phyloP scores from a whole-genome alignment of 2,797 vertebrate genomes.

The Notoglanidium macrostoma region DNA sequence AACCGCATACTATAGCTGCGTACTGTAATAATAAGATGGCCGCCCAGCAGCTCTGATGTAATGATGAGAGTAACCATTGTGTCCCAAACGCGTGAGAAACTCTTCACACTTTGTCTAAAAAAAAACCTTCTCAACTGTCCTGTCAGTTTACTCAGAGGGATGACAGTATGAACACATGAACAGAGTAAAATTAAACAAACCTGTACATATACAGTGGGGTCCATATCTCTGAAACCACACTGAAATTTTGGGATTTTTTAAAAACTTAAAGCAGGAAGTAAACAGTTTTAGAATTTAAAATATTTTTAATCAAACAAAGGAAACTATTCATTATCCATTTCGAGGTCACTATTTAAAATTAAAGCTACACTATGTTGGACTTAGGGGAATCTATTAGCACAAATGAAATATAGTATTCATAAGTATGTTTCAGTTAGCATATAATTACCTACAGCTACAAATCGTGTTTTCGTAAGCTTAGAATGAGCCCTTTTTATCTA shows the following conservation, averaged over 20 bases:
- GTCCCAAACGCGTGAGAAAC: not conserved
- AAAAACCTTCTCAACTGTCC: too few relatives aligned
- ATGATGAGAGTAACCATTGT: constrained; percentile 54
- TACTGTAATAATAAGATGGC: constrained; percentile 45
- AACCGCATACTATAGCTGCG: not conserved
- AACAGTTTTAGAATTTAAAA: too few relatives aligned
- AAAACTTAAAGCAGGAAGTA: too few relatives aligned
- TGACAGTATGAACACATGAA: not conserved
- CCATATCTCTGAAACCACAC: not conserved
- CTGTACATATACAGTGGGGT: not conserved
- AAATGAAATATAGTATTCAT: too few relatives aligned
- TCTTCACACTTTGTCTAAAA: not conserved
- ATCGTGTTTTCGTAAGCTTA: too few relatives aligned
- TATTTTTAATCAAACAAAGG: not conserved
- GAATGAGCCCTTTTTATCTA: too few relatives aligned
- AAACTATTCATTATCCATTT: not conserved
- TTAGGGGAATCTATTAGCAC: too few relatives aligned
- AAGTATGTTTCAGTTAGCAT: too few relatives aligned
- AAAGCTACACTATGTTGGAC: too few relatives aligned
- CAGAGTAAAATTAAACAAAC: not conserved
- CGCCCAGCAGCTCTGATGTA: constrained; percentile 53
- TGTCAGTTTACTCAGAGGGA: too few relatives aligned
- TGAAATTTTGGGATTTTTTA: not conserved
- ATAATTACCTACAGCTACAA: too few relatives aligned
- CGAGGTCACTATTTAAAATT: not conserved